Percentiles rank a stretch among this genome's conserved stretches.
phyloP scores from a whole-genome alignment of 2,888 invertebrate genomes.

The Pollenia angustigena region DNA sequence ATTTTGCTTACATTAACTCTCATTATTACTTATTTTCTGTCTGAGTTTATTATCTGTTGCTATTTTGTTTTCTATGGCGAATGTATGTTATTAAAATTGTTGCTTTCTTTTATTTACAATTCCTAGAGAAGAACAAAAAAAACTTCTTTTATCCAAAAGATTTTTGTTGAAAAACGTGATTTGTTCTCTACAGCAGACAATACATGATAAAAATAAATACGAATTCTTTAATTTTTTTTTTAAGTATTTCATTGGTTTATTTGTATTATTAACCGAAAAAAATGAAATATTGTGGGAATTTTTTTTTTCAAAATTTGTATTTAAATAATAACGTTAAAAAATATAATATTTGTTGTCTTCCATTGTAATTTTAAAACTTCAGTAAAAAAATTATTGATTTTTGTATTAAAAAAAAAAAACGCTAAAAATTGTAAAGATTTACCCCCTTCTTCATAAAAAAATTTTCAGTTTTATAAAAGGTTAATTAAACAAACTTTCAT shows the following conservation, averaged over 20 bases:
- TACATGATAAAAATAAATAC: conserved; percentile 23
- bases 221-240: neutral
- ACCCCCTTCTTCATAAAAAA: no score
- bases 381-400: no score
- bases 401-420: no score
- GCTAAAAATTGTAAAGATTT: no score
- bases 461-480: no score
- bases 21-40: conserved; percentile 4
- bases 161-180: conserved; percentile 68
- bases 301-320: conserved; percentile 15
- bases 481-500: no score
- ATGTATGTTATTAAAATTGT: conserved; percentile 41
- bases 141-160: conserved; percentile 34
- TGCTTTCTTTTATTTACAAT: conserved; percentile 44
- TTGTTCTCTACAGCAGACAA: conserved; percentile 43
- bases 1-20: conserved; percentile 5
- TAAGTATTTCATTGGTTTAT: neutral
- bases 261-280: neutral
- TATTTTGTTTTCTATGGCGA: neutral
- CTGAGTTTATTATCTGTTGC: neutral
- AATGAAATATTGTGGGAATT: conserved; percentile 58
- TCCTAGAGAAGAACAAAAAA: neutral
- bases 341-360: no score
- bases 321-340: no score
- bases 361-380: no score